Conservation (phyloP, 2,888 invertebrate species). For the Acleris emargana region DNA sequence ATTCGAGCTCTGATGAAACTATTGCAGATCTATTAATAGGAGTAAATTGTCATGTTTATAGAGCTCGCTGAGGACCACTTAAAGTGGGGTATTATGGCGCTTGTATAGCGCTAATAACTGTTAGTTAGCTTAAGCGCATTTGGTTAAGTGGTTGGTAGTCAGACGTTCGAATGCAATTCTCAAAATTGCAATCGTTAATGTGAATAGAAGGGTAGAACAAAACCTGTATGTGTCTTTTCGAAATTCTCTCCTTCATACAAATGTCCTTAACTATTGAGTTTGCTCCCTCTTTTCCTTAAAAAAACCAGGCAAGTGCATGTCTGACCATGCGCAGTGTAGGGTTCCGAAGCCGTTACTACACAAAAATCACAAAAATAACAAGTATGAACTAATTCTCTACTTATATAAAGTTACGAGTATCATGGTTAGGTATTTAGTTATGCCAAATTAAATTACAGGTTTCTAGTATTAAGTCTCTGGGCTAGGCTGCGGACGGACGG, state of each 20-base stretch:
- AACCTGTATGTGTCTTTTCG: background rate
- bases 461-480: too few species aligned
- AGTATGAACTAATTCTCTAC: too few species aligned
- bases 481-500: too few species aligned
- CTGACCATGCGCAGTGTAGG: too few species aligned
- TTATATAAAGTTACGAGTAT: too few species aligned
- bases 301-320: too few species aligned
- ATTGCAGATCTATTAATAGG: slow-evolving; percentile 33
- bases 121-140: slow-evolving; percentile 24
- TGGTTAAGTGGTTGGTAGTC: slow-evolving; percentile 27
- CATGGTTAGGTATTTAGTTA: too few species aligned
- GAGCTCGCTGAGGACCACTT: slow-evolving; percentile 21
- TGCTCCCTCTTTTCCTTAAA: too few species aligned
- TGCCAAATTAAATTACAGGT: too few species aligned
- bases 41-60: slow-evolving; percentile 35
- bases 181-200: slow-evolving; percentile 3
- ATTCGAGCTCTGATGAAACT: slow-evolving; percentile 45
- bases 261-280: too few species aligned
- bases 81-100: slow-evolving; percentile 27
- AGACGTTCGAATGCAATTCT: slow-evolving; percentile 2
- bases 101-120: slow-evolving; percentile 24
- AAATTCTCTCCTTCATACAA: background rate
- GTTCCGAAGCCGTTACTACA: too few species aligned
- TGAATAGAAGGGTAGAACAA: background rate
- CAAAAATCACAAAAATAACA: too few species aligned